These are phyloP conservation scores for Corythoichthys haematopterus DNA, from an alignment of 2,113 vertebrate genomes.

Conservation along the genomic window DNA sequence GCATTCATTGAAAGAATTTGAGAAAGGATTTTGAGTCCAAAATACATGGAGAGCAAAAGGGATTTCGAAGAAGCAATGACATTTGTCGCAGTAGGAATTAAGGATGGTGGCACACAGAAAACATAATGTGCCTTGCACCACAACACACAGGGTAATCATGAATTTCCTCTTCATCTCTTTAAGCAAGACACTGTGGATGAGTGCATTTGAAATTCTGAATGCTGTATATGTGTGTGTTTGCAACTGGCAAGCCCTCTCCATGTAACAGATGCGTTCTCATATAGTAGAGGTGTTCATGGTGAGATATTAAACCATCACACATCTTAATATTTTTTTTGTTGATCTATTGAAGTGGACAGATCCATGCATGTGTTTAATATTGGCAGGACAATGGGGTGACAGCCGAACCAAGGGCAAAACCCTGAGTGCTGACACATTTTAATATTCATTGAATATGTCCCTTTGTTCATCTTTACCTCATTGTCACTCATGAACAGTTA, in stretches of 20 bases:
- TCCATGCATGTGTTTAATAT: slow-evolving; percentile 45
- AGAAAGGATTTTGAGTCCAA: neutral
- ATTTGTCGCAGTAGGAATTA: neutral
- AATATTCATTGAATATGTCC: slow-evolving; percentile 1
- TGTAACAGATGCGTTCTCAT: slow-evolving; percentile 62
- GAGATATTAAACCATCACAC: slow-evolving; percentile 62
- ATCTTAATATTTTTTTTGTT: slow-evolving; percentile 29
- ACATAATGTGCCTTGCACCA: slow-evolving; percentile 38
- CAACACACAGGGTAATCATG: slow-evolving; percentile 48
- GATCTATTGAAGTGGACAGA: slow-evolving; percentile 25
- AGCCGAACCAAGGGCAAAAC: slow-evolving; percentile 12
- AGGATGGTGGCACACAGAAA: neutral
- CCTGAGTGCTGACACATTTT: neutral
- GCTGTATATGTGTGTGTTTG: slow-evolving; percentile 28
- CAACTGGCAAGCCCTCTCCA: slow-evolving; percentile 31
- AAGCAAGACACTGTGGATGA: slow-evolving; percentile 35
- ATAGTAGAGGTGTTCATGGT: slow-evolving; percentile 46
- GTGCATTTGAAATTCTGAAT: slow-evolving; percentile 15
- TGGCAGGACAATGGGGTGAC: slow-evolving; percentile 18
- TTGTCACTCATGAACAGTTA: neutral
- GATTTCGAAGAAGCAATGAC: neutral
- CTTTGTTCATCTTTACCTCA: neutral
- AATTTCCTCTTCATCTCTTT: slow-evolving; percentile 44
- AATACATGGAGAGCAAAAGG: neutral
- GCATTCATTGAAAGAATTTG: neutral